Evolutionary conservation across 2,888 invertebrate species (phyloP).

Genomic region (Chrysolina americana): DNA sequence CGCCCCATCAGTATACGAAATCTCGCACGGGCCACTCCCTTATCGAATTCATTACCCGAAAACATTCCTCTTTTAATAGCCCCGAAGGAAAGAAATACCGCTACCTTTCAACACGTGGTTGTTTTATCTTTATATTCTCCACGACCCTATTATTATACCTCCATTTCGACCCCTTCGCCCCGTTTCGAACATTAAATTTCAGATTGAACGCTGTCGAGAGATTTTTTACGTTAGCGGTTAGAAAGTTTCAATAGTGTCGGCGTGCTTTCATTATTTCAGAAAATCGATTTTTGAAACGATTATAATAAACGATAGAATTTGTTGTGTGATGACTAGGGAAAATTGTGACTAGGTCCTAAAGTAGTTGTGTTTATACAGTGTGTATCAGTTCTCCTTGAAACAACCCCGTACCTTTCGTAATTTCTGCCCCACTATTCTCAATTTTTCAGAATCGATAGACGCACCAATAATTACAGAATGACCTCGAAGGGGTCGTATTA

Average conservation of each 20-base stretch:
- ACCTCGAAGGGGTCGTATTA: no score
- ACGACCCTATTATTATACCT: slow-evolving; percentile 35
- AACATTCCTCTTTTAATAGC: slow-evolving; percentile 62
- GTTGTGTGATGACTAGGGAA: background rate
- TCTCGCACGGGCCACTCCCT: slow-evolving; percentile 44
- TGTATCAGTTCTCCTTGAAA: no score
- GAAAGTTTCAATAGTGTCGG: slow-evolving; percentile 29
- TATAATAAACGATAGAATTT: background rate
- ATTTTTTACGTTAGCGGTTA: slow-evolving; percentile 32
- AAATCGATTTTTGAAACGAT: background rate
- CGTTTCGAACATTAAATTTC: slow-evolving; percentile 39
- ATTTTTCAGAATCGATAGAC: no score
- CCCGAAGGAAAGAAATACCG: slow-evolving; percentile 38
- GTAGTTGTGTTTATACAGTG: no score
- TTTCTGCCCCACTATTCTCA: no score
- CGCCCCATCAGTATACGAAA: slow-evolving; percentile 9
- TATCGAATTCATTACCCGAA: slow-evolving; percentile 62
- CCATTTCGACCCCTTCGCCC: slow-evolving; percentile 16
- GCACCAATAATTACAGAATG: no score
- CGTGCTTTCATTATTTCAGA: background rate
- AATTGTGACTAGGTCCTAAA: background rate
- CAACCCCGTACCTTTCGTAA: no score
- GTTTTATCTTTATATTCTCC: slow-evolving; percentile 48
- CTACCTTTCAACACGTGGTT: slow-evolving; percentile 54
- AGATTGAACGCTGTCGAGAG: slow-evolving; percentile 36